phyloP scores from a whole-genome alignment of 2,888 invertebrate species.

The Psococerastis gibbosa region DNA sequence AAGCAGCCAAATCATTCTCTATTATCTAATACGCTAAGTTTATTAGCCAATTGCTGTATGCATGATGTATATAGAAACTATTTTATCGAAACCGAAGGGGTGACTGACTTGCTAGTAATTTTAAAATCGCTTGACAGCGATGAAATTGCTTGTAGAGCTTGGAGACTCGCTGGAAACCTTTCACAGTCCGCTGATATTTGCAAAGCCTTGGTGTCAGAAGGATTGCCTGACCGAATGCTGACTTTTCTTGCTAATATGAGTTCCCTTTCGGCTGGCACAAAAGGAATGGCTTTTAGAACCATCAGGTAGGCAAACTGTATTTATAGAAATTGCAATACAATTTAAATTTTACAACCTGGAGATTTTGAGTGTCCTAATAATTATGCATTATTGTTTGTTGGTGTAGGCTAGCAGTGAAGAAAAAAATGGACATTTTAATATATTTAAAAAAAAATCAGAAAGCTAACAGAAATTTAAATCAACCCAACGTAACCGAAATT shows the following conservation, averaged over 20 bases:
- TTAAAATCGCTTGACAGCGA: constrained; percentile 1
- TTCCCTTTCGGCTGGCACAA: too few species aligned
- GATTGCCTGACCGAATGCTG: not conserved
- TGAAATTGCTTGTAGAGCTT: not conserved
- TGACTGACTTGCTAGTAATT: not conserved
- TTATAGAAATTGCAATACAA: too few species aligned
- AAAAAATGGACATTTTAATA: too few species aligned
- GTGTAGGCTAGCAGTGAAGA: too few species aligned
- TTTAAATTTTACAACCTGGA: too few species aligned
- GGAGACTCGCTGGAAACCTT: not conserved
- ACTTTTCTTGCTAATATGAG: not conserved
- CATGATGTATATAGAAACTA: not conserved
- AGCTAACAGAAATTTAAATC: too few species aligned
- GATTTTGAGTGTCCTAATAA: too few species aligned
- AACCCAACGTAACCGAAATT: too few species aligned
- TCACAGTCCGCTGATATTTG: not conserved
- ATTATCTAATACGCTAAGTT: not conserved
- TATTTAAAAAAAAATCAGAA: too few species aligned
- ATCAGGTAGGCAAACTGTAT: not conserved
- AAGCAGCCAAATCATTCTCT: not conserved
- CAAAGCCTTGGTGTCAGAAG: not conserved
- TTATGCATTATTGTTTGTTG: too few species aligned
- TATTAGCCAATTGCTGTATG: constrained; percentile 2
- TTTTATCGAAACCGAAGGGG: constrained; percentile 3
- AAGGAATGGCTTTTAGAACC: not conserved